Base-by-base conservation (phyloP, 2,888 invertebrate species). In the Drosophila antonietae region DNA sequence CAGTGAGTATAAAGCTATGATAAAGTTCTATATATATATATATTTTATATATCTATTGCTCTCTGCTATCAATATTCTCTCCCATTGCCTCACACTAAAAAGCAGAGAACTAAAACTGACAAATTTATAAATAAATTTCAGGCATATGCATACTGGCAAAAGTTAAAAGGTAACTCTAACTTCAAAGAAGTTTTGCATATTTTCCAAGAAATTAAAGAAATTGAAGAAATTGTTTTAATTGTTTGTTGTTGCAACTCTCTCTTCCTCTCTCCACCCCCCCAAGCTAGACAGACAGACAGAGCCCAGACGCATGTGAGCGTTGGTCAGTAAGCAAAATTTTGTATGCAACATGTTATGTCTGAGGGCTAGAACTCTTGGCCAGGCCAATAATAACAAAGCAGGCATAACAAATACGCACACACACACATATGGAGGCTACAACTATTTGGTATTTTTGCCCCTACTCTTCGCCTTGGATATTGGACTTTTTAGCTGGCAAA, bases 171-270 rank as follows among this genome's bases (percentile, higher is more conserved):
- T 33, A 57, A 67, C 62, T 37, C 43, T 43, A 62, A 68, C 53
- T 41, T 41, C 41, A 37, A 59, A 51, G 35, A 81, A 88, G 49
- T 79, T 83, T 73, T 69, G 68, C 73, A 88, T 80, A 83, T 86
- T 89, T 86, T 76, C 68, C 65, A 68, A 55, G 52, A 78, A 70
- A 79, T 79, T 79, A 6, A 23, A 23, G 23, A 23, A 23, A 23
- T 23, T 23, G 56, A 74, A 67, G 81, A 87, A 84, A 81, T 89
- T 87, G 74, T 79, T 89, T 89, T 89, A 84, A 84, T 84, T 84
- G 84, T 77, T 81, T 79, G 75, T 59, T 64, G 68, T 15, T 44
- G 44, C 31, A 14, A 14, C 47, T 14, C 14, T 14, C 15, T 6
- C 37, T 31, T n/a, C 3, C 18, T n/a, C 44, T 6, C 44, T 20